Evolutionary conservation across 2,888 invertebrate genomes (phyloP).

Genomic region (Siphlonurus alternatus): DNA sequence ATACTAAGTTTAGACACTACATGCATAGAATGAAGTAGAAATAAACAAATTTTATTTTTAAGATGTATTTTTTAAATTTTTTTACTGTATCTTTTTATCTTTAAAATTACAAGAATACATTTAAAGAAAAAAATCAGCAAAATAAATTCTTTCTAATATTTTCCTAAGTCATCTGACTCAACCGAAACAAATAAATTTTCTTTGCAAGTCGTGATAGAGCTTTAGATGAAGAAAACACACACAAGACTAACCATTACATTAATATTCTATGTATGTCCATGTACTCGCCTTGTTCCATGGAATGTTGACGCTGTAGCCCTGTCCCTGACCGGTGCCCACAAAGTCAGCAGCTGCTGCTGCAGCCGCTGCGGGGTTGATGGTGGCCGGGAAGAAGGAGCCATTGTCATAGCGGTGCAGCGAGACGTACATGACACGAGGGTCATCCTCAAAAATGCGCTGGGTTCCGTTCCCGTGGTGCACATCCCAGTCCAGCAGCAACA

Average conservation of each 20-base stretch:
- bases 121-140: no score
- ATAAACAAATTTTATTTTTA: no score
- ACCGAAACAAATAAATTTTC: no score
- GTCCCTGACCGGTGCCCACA: slow-evolving; percentile 47
- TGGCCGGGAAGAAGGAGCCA: slow-evolving; percentile 70
- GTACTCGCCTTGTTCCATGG: slow-evolving; percentile 64
- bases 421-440: slow-evolving; percentile 67
- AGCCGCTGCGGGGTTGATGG: slow-evolving; percentile 26
- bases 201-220: no score
- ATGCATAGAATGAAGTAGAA: neutral
- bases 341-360: slow-evolving; percentile 41
- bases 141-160: no score
- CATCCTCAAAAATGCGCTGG: slow-evolving; percentile 59
- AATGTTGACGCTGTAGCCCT: slow-evolving; percentile 81
- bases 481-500: slow-evolving; percentile 80
- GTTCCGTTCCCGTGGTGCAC: slow-evolving; percentile 93
- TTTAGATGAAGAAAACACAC: no score
- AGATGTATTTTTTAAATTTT: no score
- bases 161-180: no score
- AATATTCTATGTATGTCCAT: no score
- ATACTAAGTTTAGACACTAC: neutral
- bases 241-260: no score
- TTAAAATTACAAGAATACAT: no score
- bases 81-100: no score
- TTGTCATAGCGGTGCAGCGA: slow-evolving; percentile 86